Evolutionary conservation across 2,797 vertebrate genomes (phyloP), one percentile per base, ranked within the genome.

Genomic region (Allobates femoralis): DNA sequence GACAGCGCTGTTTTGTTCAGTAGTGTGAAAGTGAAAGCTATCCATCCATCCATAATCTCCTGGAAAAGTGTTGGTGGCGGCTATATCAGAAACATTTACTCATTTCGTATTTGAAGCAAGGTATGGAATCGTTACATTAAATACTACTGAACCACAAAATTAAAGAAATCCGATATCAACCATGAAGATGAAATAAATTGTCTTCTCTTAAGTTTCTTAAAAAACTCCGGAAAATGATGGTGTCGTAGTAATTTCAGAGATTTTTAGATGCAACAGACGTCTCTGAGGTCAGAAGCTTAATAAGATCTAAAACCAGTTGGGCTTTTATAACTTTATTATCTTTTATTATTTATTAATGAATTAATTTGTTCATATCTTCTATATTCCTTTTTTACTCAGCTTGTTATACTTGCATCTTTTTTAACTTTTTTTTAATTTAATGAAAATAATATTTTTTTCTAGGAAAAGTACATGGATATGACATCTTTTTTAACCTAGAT

Each of bases 1-100:
- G 69, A 50, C 37, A 74, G 11, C 1, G 32, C 11, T 78, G 32
- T 58, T 53, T 53, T 74, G 69, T 74, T 74, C 69, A 74, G 23
- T 41, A 74, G 37, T 74, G 69, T 74, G 69, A 74, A 74, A 74
- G 69, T 74, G 69, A 74, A 74, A 50, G 69, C 69, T 26, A 74
- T 74, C 69, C 69, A 74, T 73, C 69, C 69, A 73, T 74, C 41
- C 69, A 50, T 74, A 74, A 74, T 74, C 69, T 74, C 41, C 41
- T 2, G 37, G 69, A 50, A 74, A 12, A n/a, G 37, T 46, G 19
- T 26, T 50, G n/a, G 11, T n/a, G 69, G 41, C 41, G n/a, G 69
- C 69, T 50, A 15, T 50, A 26, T 14, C n/a, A 74, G 37, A 74
- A 50, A 16, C 69, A 74, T 74, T 74, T 26, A 23, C 41, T 74